phyloP scores from a whole-genome alignment of 1,140 invertebrate genomes.

The Drosophila azteca region DNA sequence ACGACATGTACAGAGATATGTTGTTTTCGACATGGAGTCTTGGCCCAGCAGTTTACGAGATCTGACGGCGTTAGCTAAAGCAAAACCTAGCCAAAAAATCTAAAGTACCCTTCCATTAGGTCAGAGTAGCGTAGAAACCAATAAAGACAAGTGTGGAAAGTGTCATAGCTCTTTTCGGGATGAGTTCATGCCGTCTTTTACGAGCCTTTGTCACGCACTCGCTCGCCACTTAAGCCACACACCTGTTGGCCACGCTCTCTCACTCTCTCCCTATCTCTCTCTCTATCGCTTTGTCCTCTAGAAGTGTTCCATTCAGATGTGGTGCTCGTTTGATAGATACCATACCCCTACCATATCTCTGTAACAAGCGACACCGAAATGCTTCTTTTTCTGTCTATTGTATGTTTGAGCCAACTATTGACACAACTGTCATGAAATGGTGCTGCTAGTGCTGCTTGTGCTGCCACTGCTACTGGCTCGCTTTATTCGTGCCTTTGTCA shows the following conservation, averaged over 20 bases:
- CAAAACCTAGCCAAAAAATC: too few relatives aligned
- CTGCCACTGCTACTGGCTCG: not conserved
- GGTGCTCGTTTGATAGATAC: conserved; percentile 28
- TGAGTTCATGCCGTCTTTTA: conserved; percentile 14
- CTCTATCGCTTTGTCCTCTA: not conserved
- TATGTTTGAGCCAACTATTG: conserved; percentile 54
- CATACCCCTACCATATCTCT: conserved; percentile 18
- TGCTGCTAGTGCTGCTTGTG: conserved; percentile 4
- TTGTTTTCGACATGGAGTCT: too few relatives aligned
- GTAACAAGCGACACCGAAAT: conserved; percentile 25
- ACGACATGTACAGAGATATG: too few relatives aligned
- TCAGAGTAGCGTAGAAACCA: not conserved
- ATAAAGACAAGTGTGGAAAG: conserved; percentile 2
- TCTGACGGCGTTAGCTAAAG: too few relatives aligned
- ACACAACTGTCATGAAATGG: conserved; percentile 68
- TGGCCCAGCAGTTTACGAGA: too few relatives aligned
- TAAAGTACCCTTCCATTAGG: too few relatives aligned
- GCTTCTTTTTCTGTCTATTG: conserved; percentile 5
- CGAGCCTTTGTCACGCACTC: conserved; percentile 47
- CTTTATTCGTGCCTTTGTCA: not conserved
- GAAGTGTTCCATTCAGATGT: conserved; percentile 15
- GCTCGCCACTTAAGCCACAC: conserved; percentile 32
- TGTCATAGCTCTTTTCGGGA: not conserved
- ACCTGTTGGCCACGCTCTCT: conserved; percentile 1
- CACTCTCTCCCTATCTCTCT: not conserved